Evolutionary conservation across 2,888 invertebrate genomes (phyloP).

Genomic region (Dysmachus trigonus): DNA sequence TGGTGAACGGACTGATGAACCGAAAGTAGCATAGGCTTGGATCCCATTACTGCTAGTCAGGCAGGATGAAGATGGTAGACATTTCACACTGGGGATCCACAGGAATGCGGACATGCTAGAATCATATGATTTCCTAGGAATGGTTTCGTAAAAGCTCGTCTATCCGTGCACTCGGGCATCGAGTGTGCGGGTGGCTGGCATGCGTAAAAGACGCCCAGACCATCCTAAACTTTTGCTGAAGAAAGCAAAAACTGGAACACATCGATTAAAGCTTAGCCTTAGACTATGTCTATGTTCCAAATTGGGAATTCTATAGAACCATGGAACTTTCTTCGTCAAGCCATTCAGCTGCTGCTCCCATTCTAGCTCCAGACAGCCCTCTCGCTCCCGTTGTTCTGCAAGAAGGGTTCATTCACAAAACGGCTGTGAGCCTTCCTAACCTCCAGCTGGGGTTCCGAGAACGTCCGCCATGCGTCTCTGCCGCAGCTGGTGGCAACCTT

Average conservation of each 20-base stretch:
- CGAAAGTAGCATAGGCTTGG: not conserved
- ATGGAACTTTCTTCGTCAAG: slow-evolving; percentile 26
- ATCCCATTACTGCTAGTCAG: not conserved
- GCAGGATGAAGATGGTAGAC: not conserved
- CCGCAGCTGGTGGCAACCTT: not conserved
- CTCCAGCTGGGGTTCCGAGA: not conserved
- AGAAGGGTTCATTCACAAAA: slow-evolving; percentile 36
- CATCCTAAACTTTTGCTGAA: slow-evolving; percentile 34
- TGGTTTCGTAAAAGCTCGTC: slow-evolving; percentile 25
- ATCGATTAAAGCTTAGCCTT: slow-evolving; percentile 32
- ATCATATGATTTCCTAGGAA: slow-evolving; percentile 48
- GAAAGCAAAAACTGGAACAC: slow-evolving; percentile 41
- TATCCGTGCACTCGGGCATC: not conserved
- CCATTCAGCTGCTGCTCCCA: not conserved
- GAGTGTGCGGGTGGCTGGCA: slow-evolving; percentile 11
- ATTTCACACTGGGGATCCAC: slow-evolving; percentile 43
- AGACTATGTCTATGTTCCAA: not conserved
- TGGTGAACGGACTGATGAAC: not conserved
- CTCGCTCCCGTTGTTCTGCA: not conserved
- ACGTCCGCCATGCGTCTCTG: not conserved
- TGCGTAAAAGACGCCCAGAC: slow-evolving; percentile 14
- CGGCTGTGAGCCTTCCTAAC: not conserved
- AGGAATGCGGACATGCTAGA: slow-evolving; percentile 47
- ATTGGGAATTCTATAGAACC: not conserved
- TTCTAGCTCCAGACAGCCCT: not conserved